A percentile compares a stretch with the other conserved stretches of the same genome.
phyloP scores from a whole-genome alignment of 2,888 invertebrate genomes.

The Lasioglossum marginatum region DNA sequence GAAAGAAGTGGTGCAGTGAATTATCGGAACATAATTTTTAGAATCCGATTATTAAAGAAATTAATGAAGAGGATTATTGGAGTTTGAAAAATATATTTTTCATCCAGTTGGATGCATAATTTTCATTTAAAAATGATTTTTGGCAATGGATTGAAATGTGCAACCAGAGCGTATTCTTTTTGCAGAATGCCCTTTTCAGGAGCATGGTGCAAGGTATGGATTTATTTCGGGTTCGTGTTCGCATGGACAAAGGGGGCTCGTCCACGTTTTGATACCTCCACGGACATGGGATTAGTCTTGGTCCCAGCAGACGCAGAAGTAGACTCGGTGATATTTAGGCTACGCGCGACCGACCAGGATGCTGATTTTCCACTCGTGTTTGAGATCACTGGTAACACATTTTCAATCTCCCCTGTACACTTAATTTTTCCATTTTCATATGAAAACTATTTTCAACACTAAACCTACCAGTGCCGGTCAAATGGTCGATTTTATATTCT shows the following conservation, averaged over 20 bases:
- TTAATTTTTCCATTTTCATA: too few relatives aligned
- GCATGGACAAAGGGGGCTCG: slow-evolving; percentile 85
- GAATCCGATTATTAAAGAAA: too few relatives aligned
- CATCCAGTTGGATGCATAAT: too few relatives aligned
- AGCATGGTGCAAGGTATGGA: slow-evolving; percentile 82
- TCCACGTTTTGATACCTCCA: slow-evolving; percentile 93
- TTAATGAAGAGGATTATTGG: too few relatives aligned
- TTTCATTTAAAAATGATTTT: too few relatives aligned
- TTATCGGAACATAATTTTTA: too few relatives aligned
- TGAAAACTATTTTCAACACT: too few relatives aligned
- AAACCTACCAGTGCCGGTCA: too few relatives aligned
- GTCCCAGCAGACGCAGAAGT: slow-evolving; percentile 94
- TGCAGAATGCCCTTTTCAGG: slow-evolving; percentile 81
- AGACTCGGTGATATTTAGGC: slow-evolving; percentile 94
- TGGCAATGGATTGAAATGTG: not conserved
- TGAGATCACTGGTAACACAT: slow-evolving; percentile 89
- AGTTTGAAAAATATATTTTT: too few relatives aligned
- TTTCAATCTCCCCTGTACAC: not conserved
- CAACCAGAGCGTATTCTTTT: slow-evolving; percentile 15
- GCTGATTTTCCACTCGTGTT: slow-evolving; percentile 95
- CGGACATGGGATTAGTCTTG: slow-evolving; percentile 92
- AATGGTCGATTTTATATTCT: too few relatives aligned
- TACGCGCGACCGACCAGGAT: slow-evolving; percentile 94
- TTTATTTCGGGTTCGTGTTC: slow-evolving; percentile 80
- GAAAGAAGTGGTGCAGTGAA: too few relatives aligned